phyloP scores from a whole-genome alignment of 2,797 vertebrate genomes.

The Pitangus sulphuratus region DNA sequence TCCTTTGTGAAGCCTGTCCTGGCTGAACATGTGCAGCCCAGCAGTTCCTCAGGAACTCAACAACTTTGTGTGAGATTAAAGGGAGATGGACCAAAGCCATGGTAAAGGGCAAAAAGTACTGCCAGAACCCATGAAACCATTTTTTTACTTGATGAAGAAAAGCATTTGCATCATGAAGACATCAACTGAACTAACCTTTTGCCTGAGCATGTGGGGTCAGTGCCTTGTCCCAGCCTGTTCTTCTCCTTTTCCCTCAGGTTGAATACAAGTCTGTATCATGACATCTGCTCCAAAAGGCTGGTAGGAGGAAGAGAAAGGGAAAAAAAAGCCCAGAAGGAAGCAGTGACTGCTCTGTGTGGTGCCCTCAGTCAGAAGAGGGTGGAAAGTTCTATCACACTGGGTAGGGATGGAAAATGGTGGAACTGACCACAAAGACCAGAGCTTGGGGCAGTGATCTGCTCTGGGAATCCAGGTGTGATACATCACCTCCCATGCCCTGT shows the following conservation, averaged over 20 bases:
- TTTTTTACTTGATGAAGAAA: not conserved
- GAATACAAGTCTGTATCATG: not conserved
- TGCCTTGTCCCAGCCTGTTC: not conserved
- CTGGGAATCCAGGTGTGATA: not conserved
- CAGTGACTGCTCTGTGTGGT: not conserved
- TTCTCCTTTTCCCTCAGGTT: not conserved
- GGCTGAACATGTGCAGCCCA: not conserved
- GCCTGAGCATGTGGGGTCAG: not conserved
- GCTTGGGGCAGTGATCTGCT: not conserved
- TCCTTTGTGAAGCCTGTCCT: not conserved
- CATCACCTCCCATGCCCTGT: fast-evolving
- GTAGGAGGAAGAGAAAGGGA: not conserved
- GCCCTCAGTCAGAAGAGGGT: not conserved
- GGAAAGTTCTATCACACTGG: not conserved
- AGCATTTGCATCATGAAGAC: not conserved
- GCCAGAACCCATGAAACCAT: not conserved
- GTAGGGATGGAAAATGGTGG: not conserved
- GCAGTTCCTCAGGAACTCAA: not conserved
- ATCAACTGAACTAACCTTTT: not conserved
- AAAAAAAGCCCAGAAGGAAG: not conserved
- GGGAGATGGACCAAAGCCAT: not conserved
- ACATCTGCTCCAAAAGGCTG: not conserved
- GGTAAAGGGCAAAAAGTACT: not conserved
- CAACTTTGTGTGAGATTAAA: not conserved
- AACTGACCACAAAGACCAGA: not conserved